Conservation (phyloP, 2,113 vertebrate species). For the Callopanchax toddi region DNA sequence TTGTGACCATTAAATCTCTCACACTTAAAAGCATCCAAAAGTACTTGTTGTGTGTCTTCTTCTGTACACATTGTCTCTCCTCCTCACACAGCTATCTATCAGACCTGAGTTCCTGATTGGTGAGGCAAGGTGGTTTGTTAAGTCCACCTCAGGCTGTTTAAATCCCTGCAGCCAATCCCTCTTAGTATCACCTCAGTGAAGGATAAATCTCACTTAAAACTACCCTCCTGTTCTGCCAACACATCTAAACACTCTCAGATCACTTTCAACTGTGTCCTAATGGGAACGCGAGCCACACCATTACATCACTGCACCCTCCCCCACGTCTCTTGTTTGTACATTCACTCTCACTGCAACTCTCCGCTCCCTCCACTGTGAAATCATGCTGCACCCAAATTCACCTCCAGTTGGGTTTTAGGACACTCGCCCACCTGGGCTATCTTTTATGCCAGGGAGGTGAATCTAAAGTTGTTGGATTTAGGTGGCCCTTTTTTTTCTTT, state of each 20-base stretch:
- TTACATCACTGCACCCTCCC: constrained; percentile 59
- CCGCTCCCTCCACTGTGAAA: constrained; percentile 41
- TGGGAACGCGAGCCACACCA: constrained; percentile 56
- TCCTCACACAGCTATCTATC: constrained; percentile 2
- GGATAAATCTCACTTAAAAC: constrained; percentile 76
- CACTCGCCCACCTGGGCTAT: constrained; percentile 39
- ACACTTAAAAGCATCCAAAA: constrained; percentile 5
- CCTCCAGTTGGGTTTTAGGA: constrained; percentile 50
- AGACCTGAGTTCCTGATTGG: constrained; percentile 24
- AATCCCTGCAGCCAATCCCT: constrained; percentile 58
- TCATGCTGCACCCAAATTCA: constrained; percentile 46
- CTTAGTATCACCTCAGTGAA: constrained; percentile 62
- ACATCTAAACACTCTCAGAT: constrained; percentile 66
- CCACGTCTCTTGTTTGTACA: constrained; percentile 25
- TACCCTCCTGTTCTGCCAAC: constrained; percentile 62
- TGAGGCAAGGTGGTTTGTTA: constrained; percentile 29
- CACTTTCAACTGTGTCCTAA: constrained; percentile 67
- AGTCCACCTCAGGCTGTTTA: constrained; percentile 57
- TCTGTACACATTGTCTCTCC: background rate
- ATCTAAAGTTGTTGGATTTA: constrained; percentile 40
- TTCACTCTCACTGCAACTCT: constrained; percentile 21
- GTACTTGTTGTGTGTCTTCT: background rate
- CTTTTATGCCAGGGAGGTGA: constrained; percentile 24
- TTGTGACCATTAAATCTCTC: background rate
- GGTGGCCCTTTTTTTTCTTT: constrained; percentile 30